phyloP scores from a whole-genome alignment of 2,113 vertebrate genomes.

The Hystrix brachyura region DNA sequence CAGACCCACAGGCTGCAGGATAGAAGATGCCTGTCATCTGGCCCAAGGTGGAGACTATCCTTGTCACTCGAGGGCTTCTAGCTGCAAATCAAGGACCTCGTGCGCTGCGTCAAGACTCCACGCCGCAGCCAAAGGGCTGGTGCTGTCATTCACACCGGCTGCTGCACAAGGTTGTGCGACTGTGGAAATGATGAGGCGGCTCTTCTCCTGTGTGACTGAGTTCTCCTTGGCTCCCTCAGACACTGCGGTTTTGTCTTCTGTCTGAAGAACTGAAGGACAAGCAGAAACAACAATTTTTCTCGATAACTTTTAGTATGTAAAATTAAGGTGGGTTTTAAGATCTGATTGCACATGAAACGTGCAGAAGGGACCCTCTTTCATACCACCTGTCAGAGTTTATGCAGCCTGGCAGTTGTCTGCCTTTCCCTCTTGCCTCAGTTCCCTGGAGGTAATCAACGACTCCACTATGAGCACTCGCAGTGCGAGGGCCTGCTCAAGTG shows the following conservation, averaged over 20 bases:
- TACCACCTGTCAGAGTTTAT: background rate
- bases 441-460: background rate
- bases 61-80: background rate
- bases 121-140: background rate
- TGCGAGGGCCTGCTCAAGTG: background rate
- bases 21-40: background rate
- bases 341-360: background rate
- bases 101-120: background rate
- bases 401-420: background rate
- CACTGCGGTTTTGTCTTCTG: background rate
- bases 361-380: background rate
- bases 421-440: background rate
- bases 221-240: background rate
- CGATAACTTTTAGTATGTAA: background rate
- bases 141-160: background rate
- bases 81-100: background rate
- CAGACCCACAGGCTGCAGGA: background rate
- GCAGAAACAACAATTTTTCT: background rate
- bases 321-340: background rate
- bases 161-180: background rate
- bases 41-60: background rate
- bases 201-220: background rate
- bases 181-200: background rate
- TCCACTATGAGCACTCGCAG: background rate
- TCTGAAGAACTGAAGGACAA: slow-evolving; percentile 30